These are phyloP conservation scores for Holcopasites calliopsidis DNA, from an alignment of 1,140 invertebrate genomes.

Conservation along the genomic window DNA sequence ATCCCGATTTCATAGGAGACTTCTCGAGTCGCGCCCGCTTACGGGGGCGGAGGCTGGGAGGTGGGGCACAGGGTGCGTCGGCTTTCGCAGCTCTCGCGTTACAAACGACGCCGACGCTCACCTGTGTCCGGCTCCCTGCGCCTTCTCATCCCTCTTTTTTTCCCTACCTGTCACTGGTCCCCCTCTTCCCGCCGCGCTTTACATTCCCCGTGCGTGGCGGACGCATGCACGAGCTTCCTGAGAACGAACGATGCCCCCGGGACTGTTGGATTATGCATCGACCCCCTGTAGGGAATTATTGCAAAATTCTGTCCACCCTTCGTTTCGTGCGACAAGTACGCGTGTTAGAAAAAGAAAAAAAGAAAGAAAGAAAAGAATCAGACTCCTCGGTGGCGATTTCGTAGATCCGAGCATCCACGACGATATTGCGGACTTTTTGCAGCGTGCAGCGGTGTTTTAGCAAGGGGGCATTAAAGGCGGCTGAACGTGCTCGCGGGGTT, in stretches of 20 bases:
- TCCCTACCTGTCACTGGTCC: constrained; percentile 12
- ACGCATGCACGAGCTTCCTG: no score
- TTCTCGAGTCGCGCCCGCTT: constrained; percentile 1
- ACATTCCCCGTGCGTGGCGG: not conserved
- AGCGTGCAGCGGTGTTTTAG: constrained; percentile 15
- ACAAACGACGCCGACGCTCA: constrained; percentile 66
- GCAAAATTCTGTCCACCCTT: no score
- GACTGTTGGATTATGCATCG: no score
- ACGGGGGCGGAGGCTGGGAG: constrained; percentile 11
- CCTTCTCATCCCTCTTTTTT: not conserved
- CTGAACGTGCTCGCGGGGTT: constrained; percentile 24
- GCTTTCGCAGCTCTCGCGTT: constrained; percentile 53
- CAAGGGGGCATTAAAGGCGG: constrained; percentile 52
- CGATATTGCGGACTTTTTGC: constrained; percentile 49
- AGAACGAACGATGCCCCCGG: not conserved
- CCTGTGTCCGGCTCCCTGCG: constrained; percentile 56
- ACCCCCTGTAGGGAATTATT: no score
- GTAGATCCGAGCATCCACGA: constrained; percentile 23
- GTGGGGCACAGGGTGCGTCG: constrained; percentile 1
- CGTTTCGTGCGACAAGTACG: no score
- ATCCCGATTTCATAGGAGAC: constrained; percentile 44
- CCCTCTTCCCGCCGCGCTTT: not conserved
- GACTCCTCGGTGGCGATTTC: no score
- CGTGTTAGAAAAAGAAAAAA: no score
- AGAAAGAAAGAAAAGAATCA: no score